Evolutionary conservation across 2,888 invertebrate species (phyloP).

Genomic region (Torymus auratus): DNA sequence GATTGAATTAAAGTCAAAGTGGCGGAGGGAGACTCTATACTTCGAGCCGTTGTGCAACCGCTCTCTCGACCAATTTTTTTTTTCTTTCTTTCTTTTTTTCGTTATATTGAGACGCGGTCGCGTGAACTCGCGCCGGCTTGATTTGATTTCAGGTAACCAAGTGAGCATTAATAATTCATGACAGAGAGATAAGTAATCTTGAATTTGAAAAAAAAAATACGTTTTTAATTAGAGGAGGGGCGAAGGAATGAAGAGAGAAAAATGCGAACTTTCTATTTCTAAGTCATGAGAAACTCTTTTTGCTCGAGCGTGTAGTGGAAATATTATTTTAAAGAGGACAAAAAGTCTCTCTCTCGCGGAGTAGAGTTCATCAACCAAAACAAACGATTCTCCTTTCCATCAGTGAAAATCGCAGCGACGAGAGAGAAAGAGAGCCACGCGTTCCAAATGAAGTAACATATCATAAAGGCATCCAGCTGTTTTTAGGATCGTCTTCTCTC

Average conservation of each 20-base stretch:
- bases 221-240: neutral
- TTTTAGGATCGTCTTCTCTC: constrained; percentile 12
- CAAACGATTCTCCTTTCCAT: no score
- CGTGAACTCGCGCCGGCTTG: neutral
- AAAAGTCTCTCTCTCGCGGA: no score
- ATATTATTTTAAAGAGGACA: no score
- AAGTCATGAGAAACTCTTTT: no score
- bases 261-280: no score
- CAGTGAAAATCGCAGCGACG: neutral
- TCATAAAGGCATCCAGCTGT: constrained; percentile 32
- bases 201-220: neutral
- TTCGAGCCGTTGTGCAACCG: no score
- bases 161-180: neutral
- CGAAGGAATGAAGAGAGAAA: no score
- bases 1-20: neutral
- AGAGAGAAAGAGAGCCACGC: neutral
- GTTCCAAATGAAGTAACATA: constrained; percentile 31
- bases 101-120: neutral
- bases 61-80: no score
- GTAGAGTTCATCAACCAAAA: no score
- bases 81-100: no score
- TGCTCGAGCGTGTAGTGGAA: no score
- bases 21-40: no score
- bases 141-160: neutral
- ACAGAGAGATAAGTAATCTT: neutral